phyloP scores from a whole-genome alignment of 2,797 vertebrate genomes.

The Acropternis orthonyx region DNA sequence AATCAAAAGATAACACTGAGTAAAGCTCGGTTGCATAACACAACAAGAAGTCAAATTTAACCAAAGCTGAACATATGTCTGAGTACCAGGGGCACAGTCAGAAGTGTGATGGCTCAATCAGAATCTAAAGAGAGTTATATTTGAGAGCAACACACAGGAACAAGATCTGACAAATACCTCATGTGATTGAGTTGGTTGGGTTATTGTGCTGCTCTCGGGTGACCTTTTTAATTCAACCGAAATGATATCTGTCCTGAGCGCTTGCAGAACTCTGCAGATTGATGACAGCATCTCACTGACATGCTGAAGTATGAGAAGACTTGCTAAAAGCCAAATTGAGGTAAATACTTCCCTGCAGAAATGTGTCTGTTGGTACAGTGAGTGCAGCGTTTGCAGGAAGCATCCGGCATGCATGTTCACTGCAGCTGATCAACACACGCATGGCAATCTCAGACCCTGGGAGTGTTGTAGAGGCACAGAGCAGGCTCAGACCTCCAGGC shows the following conservation, averaged over 20 bases:
- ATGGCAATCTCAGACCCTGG: neutral
- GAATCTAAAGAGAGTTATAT: neutral
- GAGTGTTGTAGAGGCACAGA: neutral
- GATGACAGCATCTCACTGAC: constrained; percentile 33
- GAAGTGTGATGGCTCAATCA: neutral
- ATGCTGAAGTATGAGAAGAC: neutral
- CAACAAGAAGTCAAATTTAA: constrained; percentile 32
- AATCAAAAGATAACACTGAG: constrained; percentile 61
- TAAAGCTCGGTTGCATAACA: constrained; percentile 54
- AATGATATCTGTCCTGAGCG: neutral
- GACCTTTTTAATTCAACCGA: constrained; percentile 19
- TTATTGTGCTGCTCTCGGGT: constrained; percentile 15
- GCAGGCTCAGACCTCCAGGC: neutral
- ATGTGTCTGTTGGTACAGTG: neutral
- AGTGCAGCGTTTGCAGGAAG: neutral
- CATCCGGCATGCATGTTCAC: neutral
- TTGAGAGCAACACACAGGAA: neutral
- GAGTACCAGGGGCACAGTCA: neutral
- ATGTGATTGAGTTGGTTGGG: constrained; percentile 1
- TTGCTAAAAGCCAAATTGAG: constrained; percentile 9
- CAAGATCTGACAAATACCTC: neutral
- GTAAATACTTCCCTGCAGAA: constrained; percentile 33
- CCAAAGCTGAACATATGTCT: constrained; percentile 20
- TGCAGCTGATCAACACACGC: neutral
- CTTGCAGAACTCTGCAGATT: constrained; percentile 14